phyloP scores from a whole-genome alignment of 2,113 vertebrate genomes.

The Pycnonotus jocosus region DNA sequence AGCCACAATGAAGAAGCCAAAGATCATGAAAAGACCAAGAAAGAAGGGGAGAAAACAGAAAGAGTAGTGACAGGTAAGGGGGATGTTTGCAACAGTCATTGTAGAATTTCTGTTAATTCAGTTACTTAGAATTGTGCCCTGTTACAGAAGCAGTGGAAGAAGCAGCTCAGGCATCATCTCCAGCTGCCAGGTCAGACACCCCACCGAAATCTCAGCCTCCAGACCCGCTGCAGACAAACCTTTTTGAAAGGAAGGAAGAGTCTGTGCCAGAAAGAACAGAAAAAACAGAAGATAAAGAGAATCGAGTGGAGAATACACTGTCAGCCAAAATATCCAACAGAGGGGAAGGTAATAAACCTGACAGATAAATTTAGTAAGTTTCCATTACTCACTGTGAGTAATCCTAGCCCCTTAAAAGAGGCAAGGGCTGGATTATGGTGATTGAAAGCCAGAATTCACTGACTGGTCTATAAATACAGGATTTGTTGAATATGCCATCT shows the following conservation, averaged over 20 bases:
- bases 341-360: conserved; percentile 66
- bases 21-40: conserved; percentile 79
- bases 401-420: neutral
- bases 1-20: conserved; percentile 86
- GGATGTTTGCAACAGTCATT: neutral
- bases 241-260: conserved; percentile 72
- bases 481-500: neutral
- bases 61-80: conserved; percentile 54
- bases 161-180: conserved; percentile 53
- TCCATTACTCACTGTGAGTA: neutral
- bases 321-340: conserved; percentile 66
- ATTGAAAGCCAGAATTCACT: neutral
- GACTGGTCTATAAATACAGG: neutral
- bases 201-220: conserved; percentile 68
- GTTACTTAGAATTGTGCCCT: conserved; percentile 13
- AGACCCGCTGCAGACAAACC: conserved; percentile 40
- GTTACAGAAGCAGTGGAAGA: conserved; percentile 73
- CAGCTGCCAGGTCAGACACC: conserved; percentile 61
- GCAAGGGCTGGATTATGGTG: neutral
- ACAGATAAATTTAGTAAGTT: neutral
- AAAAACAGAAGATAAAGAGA: conserved; percentile 71
- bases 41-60: conserved; percentile 73
- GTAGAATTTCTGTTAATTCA: neutral
- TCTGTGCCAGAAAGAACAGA: conserved; percentile 60
- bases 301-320: conserved; percentile 9